Conservation (phyloP, 2,797 vertebrate species). For the Falco peregrinus region DNA sequence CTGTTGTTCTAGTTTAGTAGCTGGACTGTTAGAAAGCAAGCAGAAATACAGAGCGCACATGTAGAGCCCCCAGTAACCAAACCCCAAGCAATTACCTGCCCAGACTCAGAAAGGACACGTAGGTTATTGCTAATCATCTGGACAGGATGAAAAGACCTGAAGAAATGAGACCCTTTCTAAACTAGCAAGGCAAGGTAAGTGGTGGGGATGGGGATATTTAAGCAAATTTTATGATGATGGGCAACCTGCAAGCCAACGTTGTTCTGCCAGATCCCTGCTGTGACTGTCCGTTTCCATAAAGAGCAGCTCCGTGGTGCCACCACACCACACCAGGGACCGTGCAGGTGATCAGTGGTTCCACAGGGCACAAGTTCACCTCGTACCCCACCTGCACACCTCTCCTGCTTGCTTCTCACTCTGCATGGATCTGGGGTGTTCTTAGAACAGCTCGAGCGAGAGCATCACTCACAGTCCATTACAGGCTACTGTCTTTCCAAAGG, state of each 20-base stretch:
- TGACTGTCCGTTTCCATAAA: neutral
- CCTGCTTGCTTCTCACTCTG: neutral
- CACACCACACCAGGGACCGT: no score
- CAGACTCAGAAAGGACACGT: neutral
- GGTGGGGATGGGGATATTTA: neutral
- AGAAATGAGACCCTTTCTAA: neutral
- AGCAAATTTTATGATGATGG: neutral
- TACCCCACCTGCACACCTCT: no score
- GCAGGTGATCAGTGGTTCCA: neutral
- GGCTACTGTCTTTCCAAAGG: neutral
- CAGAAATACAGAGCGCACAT: neutral
- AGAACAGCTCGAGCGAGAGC: neutral
- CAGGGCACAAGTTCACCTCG: neutral
- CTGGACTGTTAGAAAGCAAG: neutral
- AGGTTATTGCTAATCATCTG: neutral
- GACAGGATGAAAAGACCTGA: neutral
- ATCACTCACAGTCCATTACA: neutral
- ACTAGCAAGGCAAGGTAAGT: neutral
- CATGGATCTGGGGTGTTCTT: fast-evolving
- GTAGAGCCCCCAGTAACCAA: neutral
- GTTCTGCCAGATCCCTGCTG: neutral
- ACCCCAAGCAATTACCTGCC: neutral
- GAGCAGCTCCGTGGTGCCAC: neutral
- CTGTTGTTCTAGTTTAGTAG: neutral
- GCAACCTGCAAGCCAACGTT: neutral